Base-by-base conservation (phyloP, 2,888 invertebrate genomes). In the Drosophila neotestacea region DNA sequence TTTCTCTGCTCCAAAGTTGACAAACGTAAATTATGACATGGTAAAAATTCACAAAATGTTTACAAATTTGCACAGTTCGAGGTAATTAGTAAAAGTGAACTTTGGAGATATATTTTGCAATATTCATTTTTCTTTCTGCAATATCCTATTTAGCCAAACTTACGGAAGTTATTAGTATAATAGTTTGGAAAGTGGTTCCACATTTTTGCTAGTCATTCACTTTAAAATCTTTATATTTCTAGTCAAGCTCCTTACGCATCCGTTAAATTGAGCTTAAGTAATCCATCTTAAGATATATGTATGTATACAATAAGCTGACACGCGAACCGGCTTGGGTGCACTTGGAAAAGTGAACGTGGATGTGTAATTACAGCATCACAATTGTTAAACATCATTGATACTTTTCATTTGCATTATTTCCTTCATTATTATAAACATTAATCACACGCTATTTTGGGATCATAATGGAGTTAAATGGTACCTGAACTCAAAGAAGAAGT, bases 11-110 rank as follows among this genome's bases (percentile, higher is more conserved):
- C 36, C 32, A 46, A 73, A 77, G 85, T 85, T 83, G 88, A 83
- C 88, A 85, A 87, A 82, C 55, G 56, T 10, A 64, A 67, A 81
- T 62, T 61, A 79, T 79, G 59, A 79, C 79, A 55, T 65, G 70
- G 87, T 75, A 75, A 85, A 82, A 39, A 28, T 41, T 4, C 16
- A 41, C 44, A 63, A 75, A 50, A 50, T 55, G 30, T 73, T 62
- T 13, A 47, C 61, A 68, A 63, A 73, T 77, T 78, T 72, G 13
- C 58, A 65, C 59, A 63, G 44, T 63, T 48, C 30, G 16, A 16
- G 66, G 66, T 66, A 77, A 77, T 77, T 77, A 78, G 74, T 55
- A 41, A 65, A 69, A 52, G 38, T 77, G 74, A 70, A 73, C 63
- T 60, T 44, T 44, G 56, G 32, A 10, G 22, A 30, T 47, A 10